Evolutionary conservation across 2,797 vertebrate genomes (phyloP), one percentile per base, ranked within the genome.

Genomic region (Yasuhikotakia modesta): DNA sequence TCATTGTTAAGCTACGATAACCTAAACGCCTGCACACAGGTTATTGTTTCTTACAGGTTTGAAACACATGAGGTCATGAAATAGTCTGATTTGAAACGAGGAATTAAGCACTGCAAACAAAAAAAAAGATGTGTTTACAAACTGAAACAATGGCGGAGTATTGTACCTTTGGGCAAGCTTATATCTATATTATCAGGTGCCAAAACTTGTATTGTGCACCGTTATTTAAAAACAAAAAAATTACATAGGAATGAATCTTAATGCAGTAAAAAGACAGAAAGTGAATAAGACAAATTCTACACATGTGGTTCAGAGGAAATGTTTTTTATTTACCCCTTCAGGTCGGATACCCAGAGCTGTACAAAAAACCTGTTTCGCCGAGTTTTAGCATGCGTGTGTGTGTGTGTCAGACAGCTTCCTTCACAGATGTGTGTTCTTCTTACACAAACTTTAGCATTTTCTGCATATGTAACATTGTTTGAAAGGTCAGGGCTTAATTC

Each of bases 331-430:
- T 87, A 86, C 86, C 78, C 77, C 61, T 30, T 77, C 45, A 83
- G 85, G 92, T 94, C 92, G 91, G 92, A 92, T 92, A 93, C 92
- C 93, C 92, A 93, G 92, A 91, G 84, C 90, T 91, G 78, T 92
- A 87, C 89, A 91, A 90, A 5, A 58, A 87, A 84, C 88, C 82
- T 86, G 82, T 90, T 88, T 91, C 27, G 53, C 45, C 89, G 85
- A 79, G 84, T 87, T 85, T 78, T 6, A 5, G 35, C 5, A 8
- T 39, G 35, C 7, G 32, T 35, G 32, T 67, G 85, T 82, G 88
- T 82, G 71, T 84, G 85, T 83, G 32, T 79, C 70, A 78, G 45
- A 64, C 72, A 70, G 61, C 74, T 80, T 80, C 68, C 63, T 76
- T 76, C 65, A 75, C 71, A 27, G 13, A 22, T 17, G 5, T 63